phyloP scores from a whole-genome alignment of 1,140 invertebrate genomes.

The Myzus persicae region DNA sequence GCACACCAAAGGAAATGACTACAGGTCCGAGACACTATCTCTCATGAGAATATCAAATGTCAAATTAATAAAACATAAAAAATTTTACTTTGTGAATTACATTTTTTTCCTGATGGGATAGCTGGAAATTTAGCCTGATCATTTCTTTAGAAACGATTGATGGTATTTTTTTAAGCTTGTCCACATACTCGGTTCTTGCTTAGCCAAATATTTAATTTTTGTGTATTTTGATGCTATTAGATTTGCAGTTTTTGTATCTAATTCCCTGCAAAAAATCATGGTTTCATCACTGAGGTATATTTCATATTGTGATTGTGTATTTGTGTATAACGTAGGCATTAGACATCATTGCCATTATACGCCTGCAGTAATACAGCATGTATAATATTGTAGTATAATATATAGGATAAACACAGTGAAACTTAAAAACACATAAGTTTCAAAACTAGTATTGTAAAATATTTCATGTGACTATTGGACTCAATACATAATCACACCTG shows the following conservation, averaged over 20 bases:
- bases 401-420: not conserved
- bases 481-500: not conserved
- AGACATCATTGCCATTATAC: not conserved
- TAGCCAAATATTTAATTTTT: not conserved
- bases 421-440: not conserved
- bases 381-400: not conserved
- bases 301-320: not conserved
- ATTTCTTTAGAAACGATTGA: not conserved
- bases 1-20: not conserved
- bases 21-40: not conserved
- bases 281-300: not conserved
- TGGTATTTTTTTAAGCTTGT: not conserved
- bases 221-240: not conserved
- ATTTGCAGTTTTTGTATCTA: not conserved
- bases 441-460: not conserved
- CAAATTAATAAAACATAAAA: not conserved
- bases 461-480: not conserved
- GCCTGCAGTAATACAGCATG: not conserved
- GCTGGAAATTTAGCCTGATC: not conserved
- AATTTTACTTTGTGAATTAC: not conserved
- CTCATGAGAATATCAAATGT: not conserved
- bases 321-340: too few relatives aligned
- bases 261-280: not conserved
- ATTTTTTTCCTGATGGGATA: not conserved
- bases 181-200: not conserved